These are phyloP conservation scores for Porites cylindrica DNA, from an alignment of 92 coral and sea anemone genomes.

Conservation along the genomic window DNA sequence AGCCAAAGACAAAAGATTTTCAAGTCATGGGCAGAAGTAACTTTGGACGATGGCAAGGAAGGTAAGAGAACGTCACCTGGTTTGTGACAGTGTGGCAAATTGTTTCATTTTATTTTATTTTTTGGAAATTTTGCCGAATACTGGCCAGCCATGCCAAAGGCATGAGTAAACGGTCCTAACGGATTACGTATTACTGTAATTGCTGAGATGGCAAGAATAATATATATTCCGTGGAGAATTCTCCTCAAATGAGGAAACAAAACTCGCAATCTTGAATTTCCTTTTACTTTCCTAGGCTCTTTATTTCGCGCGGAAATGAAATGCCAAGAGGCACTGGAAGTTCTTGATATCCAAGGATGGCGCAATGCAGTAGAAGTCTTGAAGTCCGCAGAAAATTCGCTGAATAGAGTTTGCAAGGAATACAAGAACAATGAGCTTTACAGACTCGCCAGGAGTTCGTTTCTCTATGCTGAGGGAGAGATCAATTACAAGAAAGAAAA, in stretches of 20 bases:
- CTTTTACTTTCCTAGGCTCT: background rate
- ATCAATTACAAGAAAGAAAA: slow-evolving; percentile 16
- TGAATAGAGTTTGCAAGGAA: slow-evolving; percentile 20
- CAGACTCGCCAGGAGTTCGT: slow-evolving; percentile 24
- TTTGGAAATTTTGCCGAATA: too few relatives aligned
- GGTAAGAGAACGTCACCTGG: background rate
- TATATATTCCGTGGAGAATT: too few relatives aligned
- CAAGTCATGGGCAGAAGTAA: slow-evolving; percentile 61
- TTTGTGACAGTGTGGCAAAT: background rate
- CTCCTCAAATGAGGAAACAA: background rate
- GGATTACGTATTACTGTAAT: too few relatives aligned
- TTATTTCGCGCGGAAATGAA: slow-evolving; percentile 47
- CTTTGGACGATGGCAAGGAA: slow-evolving; percentile 49
- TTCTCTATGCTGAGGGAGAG: slow-evolving; percentile 52
- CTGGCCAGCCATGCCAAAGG: too few relatives aligned
- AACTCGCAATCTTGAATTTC: slow-evolving; percentile 10
- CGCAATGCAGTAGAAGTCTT: slow-evolving; percentile 42
- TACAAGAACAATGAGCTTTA: slow-evolving; percentile 10
- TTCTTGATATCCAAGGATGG: slow-evolving; percentile 54
- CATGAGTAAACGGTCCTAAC: too few relatives aligned
- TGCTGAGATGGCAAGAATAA: too few relatives aligned
- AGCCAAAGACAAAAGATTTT: slow-evolving; percentile 49
- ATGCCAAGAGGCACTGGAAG: slow-evolving; percentile 77
- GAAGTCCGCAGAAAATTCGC: slow-evolving; percentile 43
- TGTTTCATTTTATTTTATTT: too few relatives aligned